Percentiles rank a stretch among this genome's conserved stretches.
phyloP scores from a whole-genome alignment of 2,113 vertebrate species.

The Excalfactoria chinensis region DNA sequence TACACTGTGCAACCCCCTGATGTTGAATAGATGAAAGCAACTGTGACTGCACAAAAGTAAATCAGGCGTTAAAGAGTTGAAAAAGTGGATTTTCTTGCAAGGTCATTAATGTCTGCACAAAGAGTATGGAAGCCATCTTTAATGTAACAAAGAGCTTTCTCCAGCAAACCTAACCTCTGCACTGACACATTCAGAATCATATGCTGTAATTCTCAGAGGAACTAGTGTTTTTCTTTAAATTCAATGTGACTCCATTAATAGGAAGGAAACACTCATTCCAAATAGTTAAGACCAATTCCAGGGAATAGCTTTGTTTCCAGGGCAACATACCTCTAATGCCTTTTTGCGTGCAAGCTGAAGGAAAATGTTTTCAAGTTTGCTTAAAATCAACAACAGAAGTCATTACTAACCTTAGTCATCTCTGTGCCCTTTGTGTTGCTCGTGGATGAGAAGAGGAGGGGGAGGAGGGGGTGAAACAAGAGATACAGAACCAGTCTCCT shows the following conservation, averaged over 20 bases:
- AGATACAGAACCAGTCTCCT: background rate
- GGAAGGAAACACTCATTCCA: slow-evolving; percentile 53
- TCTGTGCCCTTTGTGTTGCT: background rate
- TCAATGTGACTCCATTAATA: background rate
- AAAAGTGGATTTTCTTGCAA: slow-evolving; percentile 26
- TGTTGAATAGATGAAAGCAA: slow-evolving; percentile 12
- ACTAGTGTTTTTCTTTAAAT: slow-evolving; percentile 23
- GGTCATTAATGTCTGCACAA: background rate
- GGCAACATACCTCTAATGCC: background rate
- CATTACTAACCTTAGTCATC: slow-evolving; percentile 13
- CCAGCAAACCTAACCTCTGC: background rate
- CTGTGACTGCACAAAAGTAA: background rate
- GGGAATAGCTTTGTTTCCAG: slow-evolving; percentile 45
- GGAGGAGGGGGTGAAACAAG: background rate
- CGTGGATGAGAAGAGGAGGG: background rate
- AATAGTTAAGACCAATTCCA: slow-evolving; percentile 32
- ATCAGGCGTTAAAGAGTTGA: background rate
- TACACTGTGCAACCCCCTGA: background rate
- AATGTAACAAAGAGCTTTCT: slow-evolving; percentile 25
- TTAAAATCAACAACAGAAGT: slow-evolving; percentile 36
- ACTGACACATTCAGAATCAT: background rate
- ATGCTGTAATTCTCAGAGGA: slow-evolving; percentile 13
- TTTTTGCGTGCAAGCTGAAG: background rate
- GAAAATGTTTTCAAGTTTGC: slow-evolving; percentile 49
- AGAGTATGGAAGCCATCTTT: slow-evolving; percentile 4